Percentiles rank a stretch among this genome's conserved stretches.
These are phyloP conservation scores for Psittacula derbiana DNA, from an alignment of 2,797 vertebrate genomes.

Conservation along the genomic window DNA sequence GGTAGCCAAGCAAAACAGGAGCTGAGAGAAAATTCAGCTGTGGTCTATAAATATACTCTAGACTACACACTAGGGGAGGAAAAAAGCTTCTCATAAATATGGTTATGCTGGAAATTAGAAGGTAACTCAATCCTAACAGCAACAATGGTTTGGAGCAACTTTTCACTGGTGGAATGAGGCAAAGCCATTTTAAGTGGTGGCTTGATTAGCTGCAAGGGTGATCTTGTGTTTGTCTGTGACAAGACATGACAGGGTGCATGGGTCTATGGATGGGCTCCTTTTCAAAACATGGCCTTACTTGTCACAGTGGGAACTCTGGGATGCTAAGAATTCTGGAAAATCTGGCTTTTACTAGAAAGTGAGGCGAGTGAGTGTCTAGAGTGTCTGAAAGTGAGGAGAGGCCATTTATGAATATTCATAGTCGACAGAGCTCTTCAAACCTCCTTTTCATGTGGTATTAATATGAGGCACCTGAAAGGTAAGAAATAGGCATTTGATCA, in stretches of 20 bases:
- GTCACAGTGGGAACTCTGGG: neutral
- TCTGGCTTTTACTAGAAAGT: neutral
- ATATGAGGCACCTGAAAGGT: neutral
- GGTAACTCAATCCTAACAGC: constrained; percentile 29
- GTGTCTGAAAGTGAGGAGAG: neutral
- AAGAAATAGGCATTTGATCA: neutral
- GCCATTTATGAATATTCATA: neutral
- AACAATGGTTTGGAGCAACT: neutral
- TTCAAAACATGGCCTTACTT: neutral
- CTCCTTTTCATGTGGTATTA: neutral
- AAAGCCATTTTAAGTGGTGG: neutral
- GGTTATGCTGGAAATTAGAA: constrained; percentile 48
- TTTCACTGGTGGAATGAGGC: neutral
- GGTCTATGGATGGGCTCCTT: neutral
- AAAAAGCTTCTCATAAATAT: constrained; percentile 22
- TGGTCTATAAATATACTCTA: constrained; percentile 24
- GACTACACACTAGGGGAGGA: neutral
- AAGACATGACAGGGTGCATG: neutral
- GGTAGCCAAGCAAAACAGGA: constrained; percentile 41
- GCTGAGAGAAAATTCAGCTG: constrained; percentile 18
- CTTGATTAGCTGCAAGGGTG: neutral
- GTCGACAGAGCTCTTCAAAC: neutral
- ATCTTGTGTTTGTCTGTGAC: neutral
- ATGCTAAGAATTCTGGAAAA: neutral
- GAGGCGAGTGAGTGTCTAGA: neutral